Evolutionary conservation across 2,113 vertebrate genomes (phyloP).

Genomic region (Beaufortia kweichowensis): DNA sequence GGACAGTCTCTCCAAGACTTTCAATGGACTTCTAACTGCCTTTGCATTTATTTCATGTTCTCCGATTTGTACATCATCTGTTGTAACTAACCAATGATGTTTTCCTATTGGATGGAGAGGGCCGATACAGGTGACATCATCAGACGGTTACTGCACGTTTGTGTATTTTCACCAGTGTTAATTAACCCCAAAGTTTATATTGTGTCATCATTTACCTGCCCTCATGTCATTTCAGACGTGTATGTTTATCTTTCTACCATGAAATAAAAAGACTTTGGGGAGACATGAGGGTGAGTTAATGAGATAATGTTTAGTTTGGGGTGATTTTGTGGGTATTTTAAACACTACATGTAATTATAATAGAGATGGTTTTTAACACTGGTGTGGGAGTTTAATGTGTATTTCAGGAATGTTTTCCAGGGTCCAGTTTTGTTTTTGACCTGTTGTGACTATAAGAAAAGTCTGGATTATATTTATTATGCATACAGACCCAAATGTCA

Average conservation of each 20-base stretch:
- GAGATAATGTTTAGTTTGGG: too few species aligned
- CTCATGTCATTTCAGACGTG: too few species aligned
- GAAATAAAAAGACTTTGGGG: background rate
- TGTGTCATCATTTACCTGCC: too few species aligned
- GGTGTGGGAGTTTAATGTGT: background rate
- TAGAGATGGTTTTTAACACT: background rate
- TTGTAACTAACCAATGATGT: background rate
- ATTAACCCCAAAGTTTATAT: background rate
- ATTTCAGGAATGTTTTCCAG: too few species aligned
- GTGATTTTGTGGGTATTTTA: too few species aligned
- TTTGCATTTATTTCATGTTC: slow-evolving; percentile 34
- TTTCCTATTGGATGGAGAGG: background rate
- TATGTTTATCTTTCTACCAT: too few species aligned
- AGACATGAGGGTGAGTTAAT: too few species aligned
- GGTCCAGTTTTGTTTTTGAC: background rate
- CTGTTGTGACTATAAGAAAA: background rate
- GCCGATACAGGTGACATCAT: background rate
- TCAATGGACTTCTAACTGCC: slow-evolving; percentile 36
- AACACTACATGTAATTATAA: background rate
- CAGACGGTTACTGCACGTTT: background rate
- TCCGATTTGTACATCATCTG: background rate
- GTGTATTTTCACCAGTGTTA: too few species aligned
- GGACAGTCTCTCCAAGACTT: slow-evolving; percentile 1
- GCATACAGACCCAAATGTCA: background rate
- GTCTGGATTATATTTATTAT: slow-evolving; percentile 2